Base-by-base conservation (phyloP, 2,888 invertebrate genomes). In the Apantesis nais region DNA sequence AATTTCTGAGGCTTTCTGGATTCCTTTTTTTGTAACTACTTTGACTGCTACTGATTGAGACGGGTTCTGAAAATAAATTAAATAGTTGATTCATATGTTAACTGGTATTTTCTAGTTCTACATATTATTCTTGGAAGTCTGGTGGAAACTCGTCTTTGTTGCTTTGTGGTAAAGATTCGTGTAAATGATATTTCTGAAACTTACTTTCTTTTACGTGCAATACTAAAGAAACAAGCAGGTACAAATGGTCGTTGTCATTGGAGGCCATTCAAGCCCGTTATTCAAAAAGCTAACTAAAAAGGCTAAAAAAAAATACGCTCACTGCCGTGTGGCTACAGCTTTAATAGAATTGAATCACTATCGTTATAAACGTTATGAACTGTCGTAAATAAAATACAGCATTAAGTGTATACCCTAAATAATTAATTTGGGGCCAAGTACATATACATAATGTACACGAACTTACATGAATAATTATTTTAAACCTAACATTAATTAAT, bases 1-100 rank as follows among this genome's bases (percentile, higher is more conserved):
- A 78, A 99, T 96, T 93, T 98, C 99, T 91, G 99, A 99, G 65
- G 99, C 99, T 93, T 99, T 99, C 73, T 98, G 98, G 83, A 99
- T 96, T 87, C 98, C 99, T 94, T 99, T 99, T 96, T 99, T 99
- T 29, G 99, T 98, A 80, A 99, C 99, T 89, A 98, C 98, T 95
- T 99, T 99, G 78, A 99, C 99, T 81, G 99, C 99, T 77, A 99
- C 99, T 44, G 97, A 97, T 83, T 97, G 96, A 83, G 97, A 96
- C 78, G 97, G 96, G 94, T 97, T 97, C 99, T 99, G 96, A 79
- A 83, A 85, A 74, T 74, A 76, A 73, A 74, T 68, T 22, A 31
- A 62, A 72, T 14, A 44, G 34, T 12, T 75, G 52, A 74, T 48
- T 74, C 37, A 29, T 37, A 37, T 29, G 64, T 29, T 44, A 44